Evolutionary conservation across 2,113 vertebrate genomes (phyloP).

Genomic region (Thinocorus orbignyianus): DNA sequence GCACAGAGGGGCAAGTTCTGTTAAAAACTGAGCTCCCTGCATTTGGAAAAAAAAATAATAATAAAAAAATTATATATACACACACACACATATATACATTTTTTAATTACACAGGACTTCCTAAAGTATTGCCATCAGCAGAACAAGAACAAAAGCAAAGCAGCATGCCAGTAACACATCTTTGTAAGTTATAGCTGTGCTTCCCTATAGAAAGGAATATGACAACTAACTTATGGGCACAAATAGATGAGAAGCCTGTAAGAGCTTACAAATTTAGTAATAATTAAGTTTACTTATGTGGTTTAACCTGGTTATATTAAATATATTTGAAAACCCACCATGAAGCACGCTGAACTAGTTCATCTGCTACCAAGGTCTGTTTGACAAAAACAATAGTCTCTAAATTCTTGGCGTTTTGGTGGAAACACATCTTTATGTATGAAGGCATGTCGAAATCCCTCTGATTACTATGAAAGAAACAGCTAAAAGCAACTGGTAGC

Average conservation of each 20-base stretch:
- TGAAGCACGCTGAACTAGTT: neutral
- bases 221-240: neutral
- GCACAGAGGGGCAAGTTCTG: constrained; percentile 93
- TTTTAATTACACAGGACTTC: neutral
- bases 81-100: neutral
- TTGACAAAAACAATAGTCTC: neutral
- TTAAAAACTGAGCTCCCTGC: constrained; percentile 96
- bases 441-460: neutral
- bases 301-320: neutral
- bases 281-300: neutral
- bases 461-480: neutral
- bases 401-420: neutral
- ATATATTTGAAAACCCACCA: neutral
- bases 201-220: neutral
- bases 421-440: neutral
- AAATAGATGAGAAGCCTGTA: neutral
- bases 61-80: no score
- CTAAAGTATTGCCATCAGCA: neutral
- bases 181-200: neutral
- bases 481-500: rapidly evolving
- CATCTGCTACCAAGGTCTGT: neutral
- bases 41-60: neutral
- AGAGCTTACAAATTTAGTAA: neutral
- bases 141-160: neutral
- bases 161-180: neutral